A percentile compares a stretch with the other conserved stretches of the same genome.
Conservation (phyloP, 2,888 invertebrate species). For the Ectemnius cavifrons region DNA sequence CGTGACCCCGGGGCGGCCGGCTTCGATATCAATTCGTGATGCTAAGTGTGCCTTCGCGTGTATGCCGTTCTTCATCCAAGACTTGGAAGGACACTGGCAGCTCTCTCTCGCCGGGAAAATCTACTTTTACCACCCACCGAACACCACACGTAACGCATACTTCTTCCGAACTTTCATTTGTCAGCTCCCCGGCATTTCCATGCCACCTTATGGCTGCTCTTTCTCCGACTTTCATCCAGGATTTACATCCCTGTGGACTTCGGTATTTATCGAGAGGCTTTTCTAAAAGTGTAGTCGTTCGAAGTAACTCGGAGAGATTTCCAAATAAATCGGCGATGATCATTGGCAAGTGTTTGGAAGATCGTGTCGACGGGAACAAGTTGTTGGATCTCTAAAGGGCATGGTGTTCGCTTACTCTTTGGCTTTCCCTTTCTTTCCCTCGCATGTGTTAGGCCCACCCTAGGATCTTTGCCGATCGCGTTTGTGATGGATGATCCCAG, state of each 20-base stretch:
- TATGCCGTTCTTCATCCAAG: conserved; percentile 46
- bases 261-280: too few species aligned
- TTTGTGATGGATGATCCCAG: conserved; percentile 67
- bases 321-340: conserved; percentile 56
- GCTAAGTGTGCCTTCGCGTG: conserved; percentile 76
- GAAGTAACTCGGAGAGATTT: too few species aligned
- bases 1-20: conserved; percentile 62
- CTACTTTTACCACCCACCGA: too few species aligned
- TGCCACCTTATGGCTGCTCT: too few species aligned
- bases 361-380: conserved; percentile 66
- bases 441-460: conserved; percentile 58
- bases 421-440: too few species aligned
- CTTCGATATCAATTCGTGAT: conserved; percentile 69
- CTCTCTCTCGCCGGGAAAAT: too few species aligned
- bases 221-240: too few species aligned
- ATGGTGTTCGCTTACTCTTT: not conserved
- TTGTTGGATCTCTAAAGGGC: conserved; percentile 61
- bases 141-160: too few species aligned
- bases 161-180: too few species aligned
- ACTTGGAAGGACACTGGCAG: conserved; percentile 54
- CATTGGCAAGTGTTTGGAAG: conserved; percentile 59
- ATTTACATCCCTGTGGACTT: too few species aligned
- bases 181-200: too few species aligned
- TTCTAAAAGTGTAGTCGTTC: too few species aligned
- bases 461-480: conserved; percentile 59